Evolutionary conservation across 2,113 vertebrate genomes (phyloP).

Genomic region (Sisor rabdophorus): DNA sequence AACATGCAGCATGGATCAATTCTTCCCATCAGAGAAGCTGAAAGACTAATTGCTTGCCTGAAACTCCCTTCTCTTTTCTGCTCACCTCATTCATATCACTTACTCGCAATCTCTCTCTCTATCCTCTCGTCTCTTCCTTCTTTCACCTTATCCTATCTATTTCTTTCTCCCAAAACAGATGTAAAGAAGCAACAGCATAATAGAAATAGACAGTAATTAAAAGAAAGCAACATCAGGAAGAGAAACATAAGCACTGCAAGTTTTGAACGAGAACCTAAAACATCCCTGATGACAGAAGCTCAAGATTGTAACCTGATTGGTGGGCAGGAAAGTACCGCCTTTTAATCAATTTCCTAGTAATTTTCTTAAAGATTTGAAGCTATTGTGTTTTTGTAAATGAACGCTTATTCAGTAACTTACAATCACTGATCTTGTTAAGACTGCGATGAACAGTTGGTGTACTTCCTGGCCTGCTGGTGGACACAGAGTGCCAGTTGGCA

Average conservation of each 20-base stretch:
- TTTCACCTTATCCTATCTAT: not conserved
- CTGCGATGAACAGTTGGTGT: constrained; percentile 58
- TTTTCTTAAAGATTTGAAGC: constrained; percentile 63
- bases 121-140: constrained; percentile 1
- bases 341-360: constrained; percentile 57
- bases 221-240: not conserved
- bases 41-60: constrained; percentile 56
- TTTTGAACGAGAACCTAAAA: constrained; percentile 13
- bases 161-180: constrained; percentile 6
- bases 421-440: constrained; percentile 63
- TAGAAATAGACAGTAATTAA: not conserved
- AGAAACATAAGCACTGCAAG: constrained; percentile 18
- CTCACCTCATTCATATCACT: constrained; percentile 43
- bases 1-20: constrained; percentile 77
- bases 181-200: not conserved
- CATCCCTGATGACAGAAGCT: constrained; percentile 18
- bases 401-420: constrained; percentile 74
- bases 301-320: constrained; percentile 18
- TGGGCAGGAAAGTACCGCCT: constrained; percentile 16
- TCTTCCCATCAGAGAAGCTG: constrained; percentile 66
- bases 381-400: constrained; percentile 65
- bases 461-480: constrained; percentile 64
- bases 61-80: constrained; percentile 53
- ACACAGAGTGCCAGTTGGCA: constrained; percentile 70
- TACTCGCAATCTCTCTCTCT: constrained; percentile 38